phyloP scores from a whole-genome alignment of 2,888 invertebrate genomes.

The Macrosiphum euphorbiae region DNA sequence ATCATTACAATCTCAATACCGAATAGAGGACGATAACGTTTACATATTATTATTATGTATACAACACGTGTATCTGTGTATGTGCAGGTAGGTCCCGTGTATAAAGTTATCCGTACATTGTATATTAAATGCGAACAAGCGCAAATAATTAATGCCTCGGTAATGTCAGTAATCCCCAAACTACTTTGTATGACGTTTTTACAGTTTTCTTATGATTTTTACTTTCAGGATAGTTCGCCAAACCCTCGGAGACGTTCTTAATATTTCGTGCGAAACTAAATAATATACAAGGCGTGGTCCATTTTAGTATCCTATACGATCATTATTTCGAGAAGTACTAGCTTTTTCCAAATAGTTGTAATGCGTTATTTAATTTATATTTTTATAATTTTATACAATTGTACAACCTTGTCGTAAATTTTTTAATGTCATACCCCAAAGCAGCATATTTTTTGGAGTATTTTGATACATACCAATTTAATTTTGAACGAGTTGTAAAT shows the following conservation, averaged over 20 bases:
- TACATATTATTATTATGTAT: not conserved
- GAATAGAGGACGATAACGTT: not conserved
- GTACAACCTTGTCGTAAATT: no score
- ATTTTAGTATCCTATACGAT: not conserved
- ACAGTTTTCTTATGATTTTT: not conserved
- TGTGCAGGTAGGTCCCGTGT: not conserved
- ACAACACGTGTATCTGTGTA: not conserved
- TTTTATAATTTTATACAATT: not conserved
- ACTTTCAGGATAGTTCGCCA: not conserved
- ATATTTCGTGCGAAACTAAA: not conserved
- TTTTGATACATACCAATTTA: not conserved
- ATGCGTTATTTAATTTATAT: not conserved
- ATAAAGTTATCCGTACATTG: not conserved
- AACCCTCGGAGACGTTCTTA: not conserved
- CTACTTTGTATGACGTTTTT: not conserved
- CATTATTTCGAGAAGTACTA: not conserved
- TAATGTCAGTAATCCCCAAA: constrained; percentile 8
- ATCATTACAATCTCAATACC: not conserved
- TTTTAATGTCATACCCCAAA: not conserved
- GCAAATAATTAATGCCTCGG: not conserved
- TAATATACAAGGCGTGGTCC: not conserved
- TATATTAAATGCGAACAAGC: not conserved
- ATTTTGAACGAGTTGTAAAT: not conserved
- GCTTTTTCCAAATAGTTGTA: not conserved
- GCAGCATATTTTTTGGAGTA: not conserved